phyloP scores from a whole-genome alignment of 2,797 vertebrate genomes.

The Rallus crepitans region DNA sequence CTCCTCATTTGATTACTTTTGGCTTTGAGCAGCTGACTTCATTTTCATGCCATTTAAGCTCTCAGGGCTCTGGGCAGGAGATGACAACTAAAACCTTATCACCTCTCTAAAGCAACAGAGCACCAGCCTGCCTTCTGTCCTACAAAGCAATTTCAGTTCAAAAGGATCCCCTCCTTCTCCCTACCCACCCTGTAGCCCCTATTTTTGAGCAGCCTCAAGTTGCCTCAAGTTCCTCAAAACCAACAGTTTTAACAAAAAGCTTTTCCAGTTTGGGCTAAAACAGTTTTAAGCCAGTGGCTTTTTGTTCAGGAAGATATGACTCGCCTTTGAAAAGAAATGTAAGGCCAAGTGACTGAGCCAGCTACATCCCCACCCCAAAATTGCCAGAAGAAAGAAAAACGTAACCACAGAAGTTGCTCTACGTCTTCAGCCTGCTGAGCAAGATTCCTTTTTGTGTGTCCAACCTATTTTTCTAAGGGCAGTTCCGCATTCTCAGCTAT shows the following conservation, averaged over 20 bases:
- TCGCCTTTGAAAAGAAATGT: background rate
- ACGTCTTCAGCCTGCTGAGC: conserved; percentile 75
- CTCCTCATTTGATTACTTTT: conserved; percentile 45
- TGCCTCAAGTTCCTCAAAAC: background rate
- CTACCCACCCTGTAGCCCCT: background rate
- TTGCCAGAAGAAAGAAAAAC: conserved; percentile 61
- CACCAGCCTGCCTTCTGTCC: background rate
- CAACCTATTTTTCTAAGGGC: conserved; percentile 59
- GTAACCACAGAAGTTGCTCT: conserved; percentile 58
- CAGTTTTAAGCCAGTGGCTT: background rate
- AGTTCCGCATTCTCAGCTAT: conserved; percentile 88
- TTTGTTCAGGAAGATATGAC: background rate
- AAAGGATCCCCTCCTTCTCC: background rate
- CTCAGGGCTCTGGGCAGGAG: background rate
- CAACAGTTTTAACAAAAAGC: background rate
- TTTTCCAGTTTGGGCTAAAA: background rate
- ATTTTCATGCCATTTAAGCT: conserved; percentile 27
- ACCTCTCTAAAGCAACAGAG: background rate
- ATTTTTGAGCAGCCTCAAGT: background rate
- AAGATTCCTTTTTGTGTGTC: conserved; percentile 79
- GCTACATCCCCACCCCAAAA: conserved; percentile 61
- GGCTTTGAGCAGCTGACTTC: conserved; percentile 8
- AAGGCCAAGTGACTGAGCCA: conserved; percentile 6
- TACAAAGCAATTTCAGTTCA: background rate
- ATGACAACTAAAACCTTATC: background rate